Conservation (phyloP, 2,888 invertebrate genomes). For the Campaea margaritaria region DNA sequence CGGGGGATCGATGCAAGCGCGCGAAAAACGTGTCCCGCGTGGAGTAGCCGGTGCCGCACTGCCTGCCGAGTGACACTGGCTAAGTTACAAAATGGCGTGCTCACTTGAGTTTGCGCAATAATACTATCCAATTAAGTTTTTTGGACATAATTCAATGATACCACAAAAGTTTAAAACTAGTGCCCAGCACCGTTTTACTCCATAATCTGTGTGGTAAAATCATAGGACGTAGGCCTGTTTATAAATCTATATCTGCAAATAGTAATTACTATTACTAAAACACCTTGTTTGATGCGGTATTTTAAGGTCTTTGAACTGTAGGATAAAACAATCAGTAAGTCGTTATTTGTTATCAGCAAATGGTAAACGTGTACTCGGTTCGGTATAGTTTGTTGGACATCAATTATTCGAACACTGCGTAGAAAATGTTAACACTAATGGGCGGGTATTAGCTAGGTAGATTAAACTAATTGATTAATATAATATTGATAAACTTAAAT, state of each 20-base stretch:
- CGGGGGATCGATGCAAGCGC: conserved; percentile 62
- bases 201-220: conserved; percentile 6
- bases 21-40: conserved; percentile 52
- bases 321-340: background rate
- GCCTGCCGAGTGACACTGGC: conserved; percentile 35
- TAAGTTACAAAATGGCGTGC: conserved; percentile 46
- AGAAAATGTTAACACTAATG: no score
- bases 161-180: conserved; percentile 20
- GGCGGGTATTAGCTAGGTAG: no score
- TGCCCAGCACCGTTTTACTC: background rate
- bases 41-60: conserved; percentile 66
- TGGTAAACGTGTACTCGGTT: no score
- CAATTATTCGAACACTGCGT: no score
- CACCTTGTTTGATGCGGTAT: conserved; percentile 42
- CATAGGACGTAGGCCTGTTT: background rate
- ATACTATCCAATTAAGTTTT: conserved; percentile 27
- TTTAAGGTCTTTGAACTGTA: conserved; percentile 39
- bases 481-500: no score
- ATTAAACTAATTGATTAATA: no score
- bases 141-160: conserved; percentile 26
- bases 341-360: background rate
- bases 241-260: background rate
- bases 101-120: conserved; percentile 43
- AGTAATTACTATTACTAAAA: background rate
- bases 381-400: no score